Evolutionary conservation across 2,888 invertebrate genomes (phyloP), one percentile per base, ranked within the genome.

Genomic region (Empis livida): DNA sequence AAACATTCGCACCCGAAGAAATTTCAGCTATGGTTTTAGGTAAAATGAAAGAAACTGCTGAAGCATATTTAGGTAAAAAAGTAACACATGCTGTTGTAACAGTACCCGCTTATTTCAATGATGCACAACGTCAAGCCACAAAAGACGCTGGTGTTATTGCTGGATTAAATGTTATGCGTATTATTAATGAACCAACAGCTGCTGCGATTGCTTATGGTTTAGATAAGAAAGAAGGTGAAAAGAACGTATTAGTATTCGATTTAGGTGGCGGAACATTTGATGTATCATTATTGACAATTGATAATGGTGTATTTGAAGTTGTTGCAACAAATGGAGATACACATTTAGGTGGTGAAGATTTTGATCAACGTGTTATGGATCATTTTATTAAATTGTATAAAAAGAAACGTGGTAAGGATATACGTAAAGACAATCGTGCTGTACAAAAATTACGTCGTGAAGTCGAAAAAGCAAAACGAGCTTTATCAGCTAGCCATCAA

Each of bases 211-310:
- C 95, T 47, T 96, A 96, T 61, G 95, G 95, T 65, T 76, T 96
- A 54, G 95, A 96, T 73, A 95, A 95, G 73, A 92, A 87, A 63
- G 93, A 93, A 52, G 94, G 93, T 42, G 97, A 97, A 71, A 95
- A 96, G 77, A 99, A 99, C 63, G 93, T 99, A 16, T 76, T 99
- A 44, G 96, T 99, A 13, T 99, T 97, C 70, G 97, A 99, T 76
- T 80, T 99, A 72, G 97, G 99, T 62, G 99, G 99, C 68, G 99
- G 97, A 72, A 99, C 99, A 55, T 99, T 99, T 64, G 99, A 99
- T 71, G 99, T 99, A 15, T 96, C 96, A 37, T 79, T 99, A 16
- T 77, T 99, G 46, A 97, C 96, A 54, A 99, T 99, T 64, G 97
- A 99, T 65, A 95, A 96, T 61, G 99, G 97, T 46, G 95, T 99